Evolutionary conservation across 2,888 invertebrate species (phyloP).

Genomic region (Agonum fuliginosum): DNA sequence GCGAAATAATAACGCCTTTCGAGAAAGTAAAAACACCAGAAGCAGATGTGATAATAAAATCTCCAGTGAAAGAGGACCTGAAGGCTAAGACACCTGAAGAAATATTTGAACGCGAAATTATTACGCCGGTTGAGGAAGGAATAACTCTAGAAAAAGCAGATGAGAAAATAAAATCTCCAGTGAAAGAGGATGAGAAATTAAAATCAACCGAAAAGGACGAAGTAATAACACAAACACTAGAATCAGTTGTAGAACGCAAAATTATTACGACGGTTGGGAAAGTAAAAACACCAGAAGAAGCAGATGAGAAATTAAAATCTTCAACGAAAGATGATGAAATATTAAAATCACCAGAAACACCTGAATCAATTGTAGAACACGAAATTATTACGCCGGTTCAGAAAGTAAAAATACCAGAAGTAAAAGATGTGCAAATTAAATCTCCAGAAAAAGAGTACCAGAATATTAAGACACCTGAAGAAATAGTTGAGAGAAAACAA

Average conservation of each 20-base stretch:
- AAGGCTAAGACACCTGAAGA: constrained; percentile 15
- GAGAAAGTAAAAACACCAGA: constrained; percentile 37
- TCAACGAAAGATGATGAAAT: too few species aligned
- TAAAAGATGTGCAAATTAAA: neutral
- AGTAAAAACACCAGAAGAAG: too few species aligned
- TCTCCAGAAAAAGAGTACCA: neutral
- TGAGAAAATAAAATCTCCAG: too few species aligned
- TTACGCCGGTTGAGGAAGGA: neutral
- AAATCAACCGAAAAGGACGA: neutral
- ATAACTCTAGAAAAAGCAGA: neutral
- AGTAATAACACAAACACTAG: neutral
- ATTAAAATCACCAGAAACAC: neutral
- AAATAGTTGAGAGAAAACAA: neutral
- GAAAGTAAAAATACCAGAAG: neutral
- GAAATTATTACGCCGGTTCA: neutral
- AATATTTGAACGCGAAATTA: neutral
- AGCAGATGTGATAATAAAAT: too few species aligned
- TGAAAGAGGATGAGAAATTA: neutral
- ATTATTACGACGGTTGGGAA: neutral
- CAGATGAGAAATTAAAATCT: constrained; percentile 36
- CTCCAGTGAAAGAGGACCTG: constrained; percentile 54
- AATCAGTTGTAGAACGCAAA: neutral
- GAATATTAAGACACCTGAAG: neutral
- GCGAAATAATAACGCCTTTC: neutral
- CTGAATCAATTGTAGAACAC: neutral